Conservation (phyloP, 1,140 invertebrate genomes). For the Phenacoccus solenopsis region DNA sequence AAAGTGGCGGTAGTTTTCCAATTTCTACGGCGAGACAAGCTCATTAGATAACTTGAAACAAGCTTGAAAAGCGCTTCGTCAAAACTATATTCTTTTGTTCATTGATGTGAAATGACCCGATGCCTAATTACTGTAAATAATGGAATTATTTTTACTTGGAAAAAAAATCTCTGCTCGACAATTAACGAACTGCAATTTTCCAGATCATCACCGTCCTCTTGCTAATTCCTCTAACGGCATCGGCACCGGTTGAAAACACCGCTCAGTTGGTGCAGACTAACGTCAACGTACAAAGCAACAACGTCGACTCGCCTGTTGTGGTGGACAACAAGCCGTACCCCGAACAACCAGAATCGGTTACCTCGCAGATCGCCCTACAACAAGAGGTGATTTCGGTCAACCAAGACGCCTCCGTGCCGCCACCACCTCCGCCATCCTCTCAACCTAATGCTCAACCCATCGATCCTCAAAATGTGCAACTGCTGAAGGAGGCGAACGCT, state of each 20-base stretch:
- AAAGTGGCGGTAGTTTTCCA: too few relatives aligned
- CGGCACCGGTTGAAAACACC: too few relatives aligned
- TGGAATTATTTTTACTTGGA: too few relatives aligned
- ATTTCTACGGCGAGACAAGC: too few relatives aligned
- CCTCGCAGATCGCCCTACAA: conserved; percentile 21
- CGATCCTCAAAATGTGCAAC: not conserved
- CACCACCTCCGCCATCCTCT: conserved; percentile 42
- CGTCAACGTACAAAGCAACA: not conserved
- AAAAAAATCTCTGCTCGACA: too few relatives aligned
- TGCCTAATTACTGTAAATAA: too few relatives aligned
- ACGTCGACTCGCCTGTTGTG: not conserved
- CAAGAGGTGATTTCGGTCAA: conserved; percentile 30
- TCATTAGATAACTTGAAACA: too few relatives aligned
- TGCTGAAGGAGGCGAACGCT: not conserved
- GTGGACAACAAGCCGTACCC: not conserved
- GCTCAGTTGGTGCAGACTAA: not conserved
- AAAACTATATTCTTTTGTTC: too few relatives aligned
- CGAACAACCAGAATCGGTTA: not conserved
- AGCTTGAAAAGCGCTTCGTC: too few relatives aligned
- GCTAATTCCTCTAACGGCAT: not conserved
- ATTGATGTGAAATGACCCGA: too few relatives aligned
- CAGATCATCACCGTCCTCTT: not conserved
- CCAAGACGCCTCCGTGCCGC: conserved; percentile 29
- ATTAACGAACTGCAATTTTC: too few relatives aligned
- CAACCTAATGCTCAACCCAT: not conserved